Conservation (phyloP, 2,888 invertebrate genomes). For the Oligia latruncula region DNA sequence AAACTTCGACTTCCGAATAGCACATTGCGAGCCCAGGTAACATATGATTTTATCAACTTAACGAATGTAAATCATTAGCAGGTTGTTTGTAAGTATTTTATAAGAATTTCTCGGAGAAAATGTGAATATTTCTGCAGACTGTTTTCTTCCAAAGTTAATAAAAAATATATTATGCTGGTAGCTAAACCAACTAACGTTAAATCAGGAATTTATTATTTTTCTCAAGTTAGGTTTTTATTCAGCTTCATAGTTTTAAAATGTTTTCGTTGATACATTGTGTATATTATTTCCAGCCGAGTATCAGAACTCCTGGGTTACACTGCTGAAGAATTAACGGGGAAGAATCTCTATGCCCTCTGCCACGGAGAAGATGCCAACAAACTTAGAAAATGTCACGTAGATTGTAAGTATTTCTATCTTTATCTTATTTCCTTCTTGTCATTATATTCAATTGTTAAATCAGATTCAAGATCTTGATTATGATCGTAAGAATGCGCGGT, state of each 20-base stretch:
- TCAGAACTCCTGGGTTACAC: slow-evolving; percentile 97
- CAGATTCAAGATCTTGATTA: slow-evolving; percentile 27
- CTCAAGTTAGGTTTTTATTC: not conserved
- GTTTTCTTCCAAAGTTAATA: not conserved
- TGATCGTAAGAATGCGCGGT: slow-evolving; percentile 18
- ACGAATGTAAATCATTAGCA: not conserved
- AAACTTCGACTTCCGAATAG: slow-evolving; percentile 98
- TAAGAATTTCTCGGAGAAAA: too few species aligned
- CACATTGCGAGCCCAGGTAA: slow-evolving; percentile 98
- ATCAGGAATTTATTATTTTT: not conserved
- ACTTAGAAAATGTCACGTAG: slow-evolving; percentile 97
- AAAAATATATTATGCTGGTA: not conserved
- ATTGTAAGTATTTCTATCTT: slow-evolving; percentile 93
- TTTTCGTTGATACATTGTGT: slow-evolving; percentile 42
- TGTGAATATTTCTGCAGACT: not conserved
- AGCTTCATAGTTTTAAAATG: not conserved
- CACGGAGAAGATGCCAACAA: slow-evolving; percentile 98
- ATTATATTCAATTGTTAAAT: slow-evolving; percentile 41
- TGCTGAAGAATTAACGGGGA: slow-evolving; percentile 97
- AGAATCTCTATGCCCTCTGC: slow-evolving; percentile 97
- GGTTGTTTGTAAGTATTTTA: not conserved
- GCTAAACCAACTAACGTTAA: not conserved
- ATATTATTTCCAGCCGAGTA: slow-evolving; percentile 91
- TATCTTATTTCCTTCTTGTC: slow-evolving; percentile 10
- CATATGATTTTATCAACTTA: not conserved